Evolutionary conservation across 2,888 invertebrate species (phyloP), one percentile per base, ranked within the genome.

Genomic region (Rosalia funebris): DNA sequence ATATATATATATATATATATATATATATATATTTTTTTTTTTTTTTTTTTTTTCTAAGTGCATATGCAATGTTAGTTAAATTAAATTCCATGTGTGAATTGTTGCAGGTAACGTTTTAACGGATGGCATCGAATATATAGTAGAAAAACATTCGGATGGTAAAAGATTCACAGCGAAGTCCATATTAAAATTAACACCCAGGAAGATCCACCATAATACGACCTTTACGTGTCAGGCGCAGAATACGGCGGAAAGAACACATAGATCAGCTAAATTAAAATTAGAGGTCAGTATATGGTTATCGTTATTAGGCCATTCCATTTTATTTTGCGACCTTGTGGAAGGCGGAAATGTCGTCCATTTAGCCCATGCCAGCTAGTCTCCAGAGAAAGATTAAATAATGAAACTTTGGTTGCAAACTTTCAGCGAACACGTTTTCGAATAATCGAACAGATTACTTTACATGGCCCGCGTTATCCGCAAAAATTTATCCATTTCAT

Each of bases 171-270:
- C 93, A 10, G 93, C 96, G 42, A 91, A 91, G 73, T 94, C 95
- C 9, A 87, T 91, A 39, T 85, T 96, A 52, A 92, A 89, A 62
- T 84, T 97, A 66, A 91, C 91, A 42, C 96, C 96, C 0, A 88
- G 91, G 70, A 91, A 93, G 78, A 89, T 92, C 57, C 95, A 96
- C 78, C 93, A 96, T 81, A 94, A 95, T 75, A 93, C 93, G 63
- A 92, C 91, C 0, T 92, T 96, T 76, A 93, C 93, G 2, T 97
- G 96, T 78, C 94, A 94, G 84, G 96, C 92, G 45, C 93, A 94
- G 80, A 96, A 96, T 78, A 92, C 93, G 0, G 96, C 96, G 1
- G 92, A 96, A 77, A 86, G 93, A 65, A 90, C 92, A 0, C 94
- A 95, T 75, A 88, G 91, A 77, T 89, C 91, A 52, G 91, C 92